Conservation (phyloP, 2,797 vertebrate species). For the Chlorospingus semifuscus region DNA sequence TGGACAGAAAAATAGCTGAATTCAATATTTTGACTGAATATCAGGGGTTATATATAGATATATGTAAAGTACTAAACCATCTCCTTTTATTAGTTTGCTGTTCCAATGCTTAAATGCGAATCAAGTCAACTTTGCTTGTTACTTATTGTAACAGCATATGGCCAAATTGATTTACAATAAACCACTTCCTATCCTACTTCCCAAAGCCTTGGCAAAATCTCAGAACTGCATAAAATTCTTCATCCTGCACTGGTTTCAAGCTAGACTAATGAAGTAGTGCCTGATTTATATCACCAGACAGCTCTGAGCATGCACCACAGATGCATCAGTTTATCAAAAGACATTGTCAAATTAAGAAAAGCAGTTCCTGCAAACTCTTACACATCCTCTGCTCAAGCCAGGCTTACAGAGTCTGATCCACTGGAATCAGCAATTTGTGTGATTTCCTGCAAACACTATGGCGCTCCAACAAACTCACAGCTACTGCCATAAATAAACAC, state of each 20-base stretch:
- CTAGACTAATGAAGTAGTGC: not conserved
- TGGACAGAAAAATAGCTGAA: not conserved
- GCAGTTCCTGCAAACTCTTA: not conserved
- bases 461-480: not conserved
- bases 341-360: not conserved
- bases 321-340: not conserved
- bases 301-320: not conserved
- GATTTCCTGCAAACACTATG: not conserved
- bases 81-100: not conserved
- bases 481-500: not conserved
- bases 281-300: not conserved
- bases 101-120: not conserved
- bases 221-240: not conserved
- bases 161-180: constrained; percentile 4
- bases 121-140: not conserved
- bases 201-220: not conserved
- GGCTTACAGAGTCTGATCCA: not conserved
- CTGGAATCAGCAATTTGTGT: not conserved
- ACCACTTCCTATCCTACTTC: not conserved
- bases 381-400: not conserved
- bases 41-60: not conserved
- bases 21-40: not conserved
- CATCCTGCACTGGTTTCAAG: not conserved
- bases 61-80: not conserved
- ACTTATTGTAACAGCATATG: not conserved